Conservation (phyloP, 2,888 invertebrate species). For the Xestia sexstrigata region DNA sequence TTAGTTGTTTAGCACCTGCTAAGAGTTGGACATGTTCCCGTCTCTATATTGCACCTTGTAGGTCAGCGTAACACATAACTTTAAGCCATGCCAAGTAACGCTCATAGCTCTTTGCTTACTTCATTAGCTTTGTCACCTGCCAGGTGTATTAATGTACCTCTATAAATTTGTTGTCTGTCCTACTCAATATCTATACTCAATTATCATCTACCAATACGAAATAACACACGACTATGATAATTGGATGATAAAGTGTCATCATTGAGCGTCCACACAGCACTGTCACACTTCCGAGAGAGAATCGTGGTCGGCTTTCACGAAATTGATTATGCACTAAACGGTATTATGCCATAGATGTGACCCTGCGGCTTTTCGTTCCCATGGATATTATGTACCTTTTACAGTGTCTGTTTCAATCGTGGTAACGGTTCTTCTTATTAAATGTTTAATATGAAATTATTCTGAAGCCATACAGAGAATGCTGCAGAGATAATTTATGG, state of each 20-base stretch:
- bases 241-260: constrained; percentile 51
- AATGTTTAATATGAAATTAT: constrained; percentile 32
- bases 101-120: background rate
- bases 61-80: background rate
- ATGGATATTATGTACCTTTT: constrained; percentile 36
- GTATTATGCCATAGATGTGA: constrained; percentile 49
- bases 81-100: background rate
- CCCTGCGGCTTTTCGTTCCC: constrained; percentile 56
- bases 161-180: background rate
- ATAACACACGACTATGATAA: constrained; percentile 46
- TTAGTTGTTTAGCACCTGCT: background rate
- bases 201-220: constrained; percentile 28
- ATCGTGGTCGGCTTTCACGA: constrained; percentile 57
- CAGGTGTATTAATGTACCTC: background rate
- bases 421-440: constrained; percentile 48
- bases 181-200: constrained; percentile 8
- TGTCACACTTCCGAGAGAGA: constrained; percentile 52
- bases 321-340: constrained; percentile 58
- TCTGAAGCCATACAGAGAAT: constrained; percentile 5
- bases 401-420: constrained; percentile 19
- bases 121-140: background rate
- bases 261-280: constrained; percentile 24
- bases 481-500: background rate
- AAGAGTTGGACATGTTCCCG: background rate
- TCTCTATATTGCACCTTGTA: background rate